These are phyloP conservation scores for Dinocampus coccinellae DNA, from an alignment of 2,888 invertebrate genomes.

Conservation along the genomic window DNA sequence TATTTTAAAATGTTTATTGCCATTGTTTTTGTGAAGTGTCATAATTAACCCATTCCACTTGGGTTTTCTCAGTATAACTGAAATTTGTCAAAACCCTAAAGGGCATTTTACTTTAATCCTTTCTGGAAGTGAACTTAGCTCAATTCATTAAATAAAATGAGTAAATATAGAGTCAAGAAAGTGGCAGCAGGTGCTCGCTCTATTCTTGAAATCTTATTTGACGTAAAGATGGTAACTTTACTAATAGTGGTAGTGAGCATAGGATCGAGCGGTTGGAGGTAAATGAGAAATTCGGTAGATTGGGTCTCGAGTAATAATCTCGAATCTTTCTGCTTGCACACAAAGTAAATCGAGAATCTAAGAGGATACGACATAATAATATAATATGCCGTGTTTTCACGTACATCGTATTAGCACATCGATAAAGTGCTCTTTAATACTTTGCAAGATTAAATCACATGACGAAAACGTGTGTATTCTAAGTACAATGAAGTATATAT, in stretches of 20 bases:
- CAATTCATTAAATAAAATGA: not conserved
- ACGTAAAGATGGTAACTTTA: constrained; percentile 4
- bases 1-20: not conserved
- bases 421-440: constrained; percentile 22
- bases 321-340: constrained; percentile 19
- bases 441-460: not conserved
- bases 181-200: not conserved
- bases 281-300: constrained; percentile 4
- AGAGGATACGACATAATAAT: constrained; percentile 17
- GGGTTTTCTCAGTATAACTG: not conserved
- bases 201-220: constrained; percentile 4
- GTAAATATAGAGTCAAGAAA: not conserved
- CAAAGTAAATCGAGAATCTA: constrained; percentile 27
- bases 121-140: not conserved
- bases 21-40: not conserved
- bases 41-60: not conserved
- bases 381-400: constrained; percentile 5
- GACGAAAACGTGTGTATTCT: too few species aligned
- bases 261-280: not conserved
- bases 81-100: not conserved
- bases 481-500: too few species aligned
- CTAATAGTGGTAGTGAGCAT: not conserved
- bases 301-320: constrained; percentile 22
- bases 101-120: not conserved
- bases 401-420: constrained; percentile 9